phyloP scores from a whole-genome alignment of 1,140 invertebrate species.

The Platorchestia sp. region DNA sequence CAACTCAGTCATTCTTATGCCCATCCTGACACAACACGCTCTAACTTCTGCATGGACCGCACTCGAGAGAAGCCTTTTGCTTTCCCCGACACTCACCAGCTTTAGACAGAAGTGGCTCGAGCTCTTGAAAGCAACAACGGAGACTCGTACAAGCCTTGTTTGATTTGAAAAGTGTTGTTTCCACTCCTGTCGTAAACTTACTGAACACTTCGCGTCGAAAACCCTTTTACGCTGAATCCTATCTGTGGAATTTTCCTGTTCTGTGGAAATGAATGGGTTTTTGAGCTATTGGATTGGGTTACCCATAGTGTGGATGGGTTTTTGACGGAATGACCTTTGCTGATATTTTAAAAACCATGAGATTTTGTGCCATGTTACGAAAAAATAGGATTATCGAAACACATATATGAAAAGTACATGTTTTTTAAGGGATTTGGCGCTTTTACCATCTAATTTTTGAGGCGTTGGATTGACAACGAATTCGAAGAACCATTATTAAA shows the following conservation, averaged over 20 bases:
- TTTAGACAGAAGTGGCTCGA: background rate
- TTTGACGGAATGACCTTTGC: too few species aligned
- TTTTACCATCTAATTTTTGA: too few species aligned
- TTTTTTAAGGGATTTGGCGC: too few species aligned
- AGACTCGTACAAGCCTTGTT: background rate
- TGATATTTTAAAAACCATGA: too few species aligned
- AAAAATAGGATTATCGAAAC: too few species aligned
- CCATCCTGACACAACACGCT: background rate
- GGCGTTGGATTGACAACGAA: too few species aligned
- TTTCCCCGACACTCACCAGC: background rate
- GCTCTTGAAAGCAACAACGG: background rate
- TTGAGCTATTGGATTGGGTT: background rate
- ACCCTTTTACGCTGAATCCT: background rate
- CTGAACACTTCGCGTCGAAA: background rate
- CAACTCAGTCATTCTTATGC: background rate
- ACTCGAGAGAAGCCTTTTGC: background rate
- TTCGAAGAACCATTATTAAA: too few species aligned
- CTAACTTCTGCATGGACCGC: background rate
- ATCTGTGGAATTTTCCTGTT: background rate
- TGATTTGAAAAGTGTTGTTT: background rate
- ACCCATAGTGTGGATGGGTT: too few species aligned
- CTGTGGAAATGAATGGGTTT: background rate
- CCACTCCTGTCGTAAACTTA: background rate
- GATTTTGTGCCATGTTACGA: too few species aligned
- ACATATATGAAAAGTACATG: too few species aligned